phyloP scores from a whole-genome alignment of 1,140 invertebrate species.

The Lordiphosa mommai region DNA sequence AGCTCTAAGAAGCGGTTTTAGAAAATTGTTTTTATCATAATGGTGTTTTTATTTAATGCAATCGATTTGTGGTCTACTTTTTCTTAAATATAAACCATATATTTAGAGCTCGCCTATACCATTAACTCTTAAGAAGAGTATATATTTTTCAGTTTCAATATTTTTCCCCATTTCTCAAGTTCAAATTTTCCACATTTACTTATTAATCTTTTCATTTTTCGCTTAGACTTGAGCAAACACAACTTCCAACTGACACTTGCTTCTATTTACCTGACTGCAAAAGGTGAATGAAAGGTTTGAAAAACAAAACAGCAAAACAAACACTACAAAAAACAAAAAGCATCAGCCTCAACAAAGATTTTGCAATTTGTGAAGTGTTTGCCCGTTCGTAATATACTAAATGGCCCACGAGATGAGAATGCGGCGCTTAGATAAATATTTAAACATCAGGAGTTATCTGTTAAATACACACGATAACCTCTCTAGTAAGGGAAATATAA shows the following conservation, averaged over 20 bases:
- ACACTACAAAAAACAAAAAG: conserved; percentile 9
- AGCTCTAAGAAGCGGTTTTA: no score
- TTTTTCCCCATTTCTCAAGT: conserved; percentile 4
- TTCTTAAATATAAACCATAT: no score
- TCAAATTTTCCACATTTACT: conserved; percentile 17
- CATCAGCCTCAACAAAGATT: conserved; percentile 31
- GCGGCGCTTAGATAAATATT: conserved; percentile 46
- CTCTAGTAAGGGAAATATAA: no score
- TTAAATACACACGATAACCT: neutral
- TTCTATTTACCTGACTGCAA: conserved; percentile 34
- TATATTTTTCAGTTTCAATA: no score
- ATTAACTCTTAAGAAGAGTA: no score
- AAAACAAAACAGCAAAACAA: conserved; percentile 17
- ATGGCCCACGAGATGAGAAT: conserved; percentile 24
- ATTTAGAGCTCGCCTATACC: no score
- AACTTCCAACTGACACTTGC: conserved; percentile 26
- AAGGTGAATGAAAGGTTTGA: conserved; percentile 51
- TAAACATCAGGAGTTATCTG: neutral
- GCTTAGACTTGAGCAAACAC: conserved; percentile 33
- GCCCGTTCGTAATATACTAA: conserved; percentile 23
- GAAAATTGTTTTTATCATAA: no score
- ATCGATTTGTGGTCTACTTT: no score
- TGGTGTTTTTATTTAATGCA: no score
- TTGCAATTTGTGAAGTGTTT: conserved; percentile 46
- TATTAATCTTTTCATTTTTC: conserved; percentile 27